phyloP scores from a whole-genome alignment of 2,888 invertebrate genomes.

The Hirudinaria manillensis region DNA sequence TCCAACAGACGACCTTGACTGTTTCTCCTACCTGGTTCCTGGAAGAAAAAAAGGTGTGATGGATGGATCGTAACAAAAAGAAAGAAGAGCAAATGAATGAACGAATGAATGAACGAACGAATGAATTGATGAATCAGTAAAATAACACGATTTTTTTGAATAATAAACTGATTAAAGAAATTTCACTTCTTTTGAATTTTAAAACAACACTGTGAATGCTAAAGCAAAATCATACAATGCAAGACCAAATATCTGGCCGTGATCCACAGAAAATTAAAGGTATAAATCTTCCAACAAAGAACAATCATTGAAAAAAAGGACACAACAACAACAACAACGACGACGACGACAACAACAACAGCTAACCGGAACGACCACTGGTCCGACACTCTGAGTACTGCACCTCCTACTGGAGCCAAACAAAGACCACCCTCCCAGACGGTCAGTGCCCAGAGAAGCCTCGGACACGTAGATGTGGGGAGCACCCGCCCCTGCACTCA shows the following conservation, averaged over 20 bases:
- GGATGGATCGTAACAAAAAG: background rate
- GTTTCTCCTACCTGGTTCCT: constrained; percentile 46
- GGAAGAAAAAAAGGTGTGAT: background rate
- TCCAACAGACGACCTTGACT: constrained; percentile 43
- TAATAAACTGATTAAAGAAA: no score
- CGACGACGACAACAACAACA: no score
- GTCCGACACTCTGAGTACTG: constrained; percentile 51
- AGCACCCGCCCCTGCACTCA: constrained; percentile 20
- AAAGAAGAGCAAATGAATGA: background rate
- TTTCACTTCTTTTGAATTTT: no score
- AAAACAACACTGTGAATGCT: no score
- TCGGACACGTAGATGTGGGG: constrained; percentile 41
- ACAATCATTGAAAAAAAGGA: no score
- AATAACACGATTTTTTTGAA: no score
- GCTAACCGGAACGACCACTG: constrained; percentile 48
- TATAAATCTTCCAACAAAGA: no score
- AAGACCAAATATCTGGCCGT: no score
- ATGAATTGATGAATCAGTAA: background rate
- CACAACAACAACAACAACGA: no score
- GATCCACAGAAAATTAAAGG: no score
- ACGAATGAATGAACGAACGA: background rate
- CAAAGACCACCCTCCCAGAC: constrained; percentile 21
- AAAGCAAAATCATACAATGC: no score
- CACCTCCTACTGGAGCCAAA: constrained; percentile 44
- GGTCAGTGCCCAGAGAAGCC: constrained; percentile 35